phyloP scores from a whole-genome alignment of 2,888 invertebrate genomes.

The Meiosimyza decipiens region DNA sequence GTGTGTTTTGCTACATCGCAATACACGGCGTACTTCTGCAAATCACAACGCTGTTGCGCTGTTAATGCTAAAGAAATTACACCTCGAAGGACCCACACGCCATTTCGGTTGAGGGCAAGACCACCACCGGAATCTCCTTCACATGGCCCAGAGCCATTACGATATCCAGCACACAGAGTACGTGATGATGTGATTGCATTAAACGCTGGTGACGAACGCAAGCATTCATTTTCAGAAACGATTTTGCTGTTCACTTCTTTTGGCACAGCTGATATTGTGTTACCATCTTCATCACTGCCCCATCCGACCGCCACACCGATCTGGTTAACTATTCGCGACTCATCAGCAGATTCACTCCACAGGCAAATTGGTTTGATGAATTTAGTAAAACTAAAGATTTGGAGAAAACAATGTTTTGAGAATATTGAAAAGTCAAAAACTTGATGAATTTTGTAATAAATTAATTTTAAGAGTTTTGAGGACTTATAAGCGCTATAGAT shows the following conservation, averaged over 20 bases:
- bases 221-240: conserved; percentile 68
- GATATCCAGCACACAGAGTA: conserved; percentile 61
- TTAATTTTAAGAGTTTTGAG: no score
- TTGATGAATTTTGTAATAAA: no score
- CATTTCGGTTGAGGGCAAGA: conserved; percentile 66
- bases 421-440: no score
- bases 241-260: conserved; percentile 67
- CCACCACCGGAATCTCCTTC: conserved; percentile 74
- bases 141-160: conserved; percentile 62
- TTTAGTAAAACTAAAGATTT: conserved; percentile 43
- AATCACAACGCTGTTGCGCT: conserved; percentile 69
- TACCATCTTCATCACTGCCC: conserved; percentile 61
- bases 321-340: conserved; percentile 60
- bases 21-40: conserved; percentile 74
- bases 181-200: conserved; percentile 48
- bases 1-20: conserved; percentile 72
- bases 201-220: conserved; percentile 64
- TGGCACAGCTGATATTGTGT: conserved; percentile 59
- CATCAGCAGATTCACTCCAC: conserved; percentile 57
- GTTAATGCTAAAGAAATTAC: conserved; percentile 68
- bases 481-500: no score
- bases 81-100: conserved; percentile 67
- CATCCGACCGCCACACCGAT: conserved; percentile 70
- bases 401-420: not conserved
- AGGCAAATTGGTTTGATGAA: conserved; percentile 61